A percentile compares a stretch with the other conserved stretches of the same genome.
Conservation (phyloP, 2,888 invertebrate genomes). For the Theretra japonica region DNA sequence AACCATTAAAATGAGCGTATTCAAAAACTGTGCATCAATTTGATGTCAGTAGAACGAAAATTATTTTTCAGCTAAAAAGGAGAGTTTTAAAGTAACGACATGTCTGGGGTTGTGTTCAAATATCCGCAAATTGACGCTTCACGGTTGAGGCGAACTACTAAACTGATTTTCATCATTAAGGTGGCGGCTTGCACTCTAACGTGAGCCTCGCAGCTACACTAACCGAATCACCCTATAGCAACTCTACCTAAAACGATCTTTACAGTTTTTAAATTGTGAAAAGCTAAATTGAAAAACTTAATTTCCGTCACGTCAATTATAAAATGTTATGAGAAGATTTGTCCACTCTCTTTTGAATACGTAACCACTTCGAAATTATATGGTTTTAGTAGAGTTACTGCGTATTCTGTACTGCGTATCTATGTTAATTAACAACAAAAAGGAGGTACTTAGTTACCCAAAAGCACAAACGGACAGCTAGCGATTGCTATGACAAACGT, state of each 20-base stretch:
- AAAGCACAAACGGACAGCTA: conserved; percentile 35
- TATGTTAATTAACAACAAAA: not conserved
- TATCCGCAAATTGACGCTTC: conserved; percentile 50
- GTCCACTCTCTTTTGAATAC: too few relatives aligned
- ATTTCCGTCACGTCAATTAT: not conserved
- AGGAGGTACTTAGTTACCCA: not conserved
- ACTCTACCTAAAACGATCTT: not conserved
- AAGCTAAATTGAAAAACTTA: not conserved
- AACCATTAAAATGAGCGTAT: not conserved
- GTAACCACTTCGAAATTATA: too few relatives aligned
- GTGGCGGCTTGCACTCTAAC: conserved; percentile 37
- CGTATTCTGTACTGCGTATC: too few relatives aligned
- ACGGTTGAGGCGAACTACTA: conserved; percentile 53
- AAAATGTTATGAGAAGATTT: too few relatives aligned
- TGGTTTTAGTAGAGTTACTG: too few relatives aligned
- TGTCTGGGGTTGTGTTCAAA: conserved; percentile 44
- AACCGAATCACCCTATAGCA: conserved; percentile 28
- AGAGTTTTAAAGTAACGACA: conserved; percentile 32
- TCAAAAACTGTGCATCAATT: not conserved
- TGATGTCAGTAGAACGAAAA: not conserved
- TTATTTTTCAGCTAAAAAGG: conserved; percentile 31
- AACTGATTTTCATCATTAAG: conserved; percentile 61
- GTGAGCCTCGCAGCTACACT: conserved; percentile 8
- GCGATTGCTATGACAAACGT: conserved; percentile 49
- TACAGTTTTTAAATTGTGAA: not conserved